These are phyloP conservation scores for Potorous gilbertii DNA, from an alignment of 2,797 vertebrate species.

Conservation along the genomic window DNA sequence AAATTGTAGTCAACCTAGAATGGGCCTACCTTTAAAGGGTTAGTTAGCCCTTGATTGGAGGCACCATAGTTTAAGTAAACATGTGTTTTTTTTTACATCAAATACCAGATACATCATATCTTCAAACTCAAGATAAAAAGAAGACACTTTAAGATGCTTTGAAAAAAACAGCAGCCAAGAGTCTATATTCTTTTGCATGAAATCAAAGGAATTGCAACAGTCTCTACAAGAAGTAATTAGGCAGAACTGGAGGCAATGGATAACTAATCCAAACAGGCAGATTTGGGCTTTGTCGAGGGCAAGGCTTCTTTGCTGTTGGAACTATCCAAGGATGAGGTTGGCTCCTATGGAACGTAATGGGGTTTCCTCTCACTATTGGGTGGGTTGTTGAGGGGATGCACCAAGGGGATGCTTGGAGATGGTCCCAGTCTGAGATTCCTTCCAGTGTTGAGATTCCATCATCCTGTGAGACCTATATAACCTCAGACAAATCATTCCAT, in stretches of 20 bases:
- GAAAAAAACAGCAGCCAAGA: not conserved
- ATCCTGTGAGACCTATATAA: not conserved
- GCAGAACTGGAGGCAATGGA: not conserved
- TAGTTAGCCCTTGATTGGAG: not conserved
- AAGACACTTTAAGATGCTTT: not conserved
- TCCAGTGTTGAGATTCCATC: not conserved
- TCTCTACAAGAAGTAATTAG: not conserved
- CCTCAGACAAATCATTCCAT: not conserved
- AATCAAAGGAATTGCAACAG: not conserved
- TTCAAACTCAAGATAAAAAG: not conserved
- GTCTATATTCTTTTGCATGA: not conserved
- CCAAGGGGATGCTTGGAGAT: not conserved
- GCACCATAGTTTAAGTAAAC: not conserved
- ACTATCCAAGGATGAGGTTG: not conserved
- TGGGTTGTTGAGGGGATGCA: not conserved
- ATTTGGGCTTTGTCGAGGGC: not conserved
- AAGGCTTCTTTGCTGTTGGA: not conserved
- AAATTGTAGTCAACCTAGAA: not conserved
- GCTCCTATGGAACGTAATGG: not conserved
- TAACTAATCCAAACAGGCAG: not conserved
- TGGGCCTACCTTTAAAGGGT: not conserved
- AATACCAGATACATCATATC: not conserved
- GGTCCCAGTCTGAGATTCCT: not conserved
- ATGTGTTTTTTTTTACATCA: not conserved
- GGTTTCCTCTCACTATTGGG: not conserved